Conservation (phyloP, 2,113 vertebrate genomes). For the Myotis yumanensis region DNA sequence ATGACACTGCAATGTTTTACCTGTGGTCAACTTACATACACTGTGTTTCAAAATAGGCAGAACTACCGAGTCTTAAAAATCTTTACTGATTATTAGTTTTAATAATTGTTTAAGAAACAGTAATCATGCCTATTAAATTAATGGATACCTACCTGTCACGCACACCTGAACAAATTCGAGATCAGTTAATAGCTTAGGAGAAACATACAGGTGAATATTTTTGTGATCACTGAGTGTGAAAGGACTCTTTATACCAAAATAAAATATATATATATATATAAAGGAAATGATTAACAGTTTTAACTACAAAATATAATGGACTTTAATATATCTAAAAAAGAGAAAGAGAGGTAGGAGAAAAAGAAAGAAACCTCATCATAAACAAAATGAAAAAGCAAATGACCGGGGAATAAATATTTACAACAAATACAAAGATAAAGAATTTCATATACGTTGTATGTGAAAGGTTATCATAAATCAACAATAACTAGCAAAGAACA, state of each 20-base stretch:
- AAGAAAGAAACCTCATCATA: neutral
- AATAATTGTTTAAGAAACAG: neutral
- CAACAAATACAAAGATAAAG: neutral
- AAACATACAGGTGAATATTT: neutral
- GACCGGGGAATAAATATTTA: neutral
- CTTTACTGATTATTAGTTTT: constrained; percentile 17
- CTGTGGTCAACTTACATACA: rapidly evolving
- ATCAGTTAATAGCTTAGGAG: neutral
- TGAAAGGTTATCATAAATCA: neutral
- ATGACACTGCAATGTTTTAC: neutral
- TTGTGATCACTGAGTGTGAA: neutral
- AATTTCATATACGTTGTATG: neutral
- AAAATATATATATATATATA: neutral
- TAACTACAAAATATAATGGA: neutral
- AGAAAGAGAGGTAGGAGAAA: neutral
- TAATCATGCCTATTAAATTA: neutral
- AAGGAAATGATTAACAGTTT: constrained; percentile 26
- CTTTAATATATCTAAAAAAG: neutral
- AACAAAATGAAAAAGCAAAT: constrained; percentile 18
- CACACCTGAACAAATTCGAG: neutral
- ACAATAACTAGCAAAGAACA: neutral
- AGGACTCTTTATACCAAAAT: neutral
- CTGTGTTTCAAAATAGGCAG: neutral
- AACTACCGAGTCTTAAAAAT: neutral
- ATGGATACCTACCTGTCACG: neutral